Evolutionary conservation across 2,888 invertebrate genomes (phyloP).

Genomic region (Acanthopleura granulata): DNA sequence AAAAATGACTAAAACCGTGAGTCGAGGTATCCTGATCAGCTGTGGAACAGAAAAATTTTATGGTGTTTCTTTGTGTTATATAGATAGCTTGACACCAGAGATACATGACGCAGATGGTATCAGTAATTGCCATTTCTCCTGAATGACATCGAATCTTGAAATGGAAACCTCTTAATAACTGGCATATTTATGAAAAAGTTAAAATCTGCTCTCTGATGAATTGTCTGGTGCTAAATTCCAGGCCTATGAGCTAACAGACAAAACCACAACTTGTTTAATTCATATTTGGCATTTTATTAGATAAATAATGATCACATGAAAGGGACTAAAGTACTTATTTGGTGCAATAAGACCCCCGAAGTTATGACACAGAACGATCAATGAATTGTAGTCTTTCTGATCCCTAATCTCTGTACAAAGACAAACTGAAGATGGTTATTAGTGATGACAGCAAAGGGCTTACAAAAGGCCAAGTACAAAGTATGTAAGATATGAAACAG

Average conservation of each 20-base stretch:
- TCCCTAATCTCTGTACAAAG: constrained; percentile 8
- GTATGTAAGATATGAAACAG: background rate
- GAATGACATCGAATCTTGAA: too few species aligned
- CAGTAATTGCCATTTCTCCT: too few species aligned
- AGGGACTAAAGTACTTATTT: constrained; percentile 60
- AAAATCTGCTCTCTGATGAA: too few species aligned
- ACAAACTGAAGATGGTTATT: background rate
- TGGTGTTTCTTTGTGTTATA: too few species aligned
- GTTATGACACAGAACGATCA: constrained; percentile 33
- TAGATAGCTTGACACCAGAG: too few species aligned
- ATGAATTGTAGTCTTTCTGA: background rate
- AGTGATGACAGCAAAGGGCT: background rate
- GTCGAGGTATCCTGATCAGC: too few species aligned
- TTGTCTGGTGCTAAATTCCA: too few species aligned
- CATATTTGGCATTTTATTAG: constrained; percentile 48
- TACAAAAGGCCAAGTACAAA: background rate
- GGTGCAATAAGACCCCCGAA: constrained; percentile 37
- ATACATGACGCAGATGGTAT: too few species aligned
- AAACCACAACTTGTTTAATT: background rate
- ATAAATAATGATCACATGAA: constrained; percentile 64
- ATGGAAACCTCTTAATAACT: too few species aligned
- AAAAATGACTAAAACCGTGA: too few species aligned
- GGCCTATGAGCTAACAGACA: background rate
- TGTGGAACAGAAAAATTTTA: too few species aligned
- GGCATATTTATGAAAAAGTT: too few species aligned